Percentiles rank a stretch among this genome's conserved stretches.
Evolutionary conservation across 1,140 invertebrate genomes (phyloP).

Genomic region (Thalassaphorura encarpata): DNA sequence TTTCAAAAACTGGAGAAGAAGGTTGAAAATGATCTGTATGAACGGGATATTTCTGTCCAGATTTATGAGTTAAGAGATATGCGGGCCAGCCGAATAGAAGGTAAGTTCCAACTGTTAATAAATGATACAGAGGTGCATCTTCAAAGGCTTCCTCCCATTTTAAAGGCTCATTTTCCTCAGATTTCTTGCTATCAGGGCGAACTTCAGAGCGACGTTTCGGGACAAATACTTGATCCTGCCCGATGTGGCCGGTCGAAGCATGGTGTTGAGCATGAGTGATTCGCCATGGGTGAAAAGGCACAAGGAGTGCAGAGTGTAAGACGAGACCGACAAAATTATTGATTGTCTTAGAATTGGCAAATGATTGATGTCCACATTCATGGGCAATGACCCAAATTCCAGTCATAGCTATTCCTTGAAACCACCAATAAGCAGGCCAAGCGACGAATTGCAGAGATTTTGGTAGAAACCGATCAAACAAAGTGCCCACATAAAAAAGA

Average conservation of each 20-base stretch:
- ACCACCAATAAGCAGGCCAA: conserved; percentile 5
- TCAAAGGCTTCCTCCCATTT: conserved; percentile 3
- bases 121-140: neutral
- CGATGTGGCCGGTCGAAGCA: conserved; percentile 8
- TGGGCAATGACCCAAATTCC: conserved; percentile 8
- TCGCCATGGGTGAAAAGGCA: conserved; percentile 5
- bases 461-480: neutral
- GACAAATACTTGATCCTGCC: conserved; percentile 1
- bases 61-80: conserved; percentile 5
- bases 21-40: neutral
- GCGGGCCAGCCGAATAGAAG: conserved; percentile 5
- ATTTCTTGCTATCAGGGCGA: no score
- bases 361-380: conserved; percentile 11
- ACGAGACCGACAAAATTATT: conserved; percentile 5
- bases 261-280: conserved; percentile 9
- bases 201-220: neutral
- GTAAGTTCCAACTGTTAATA: neutral
- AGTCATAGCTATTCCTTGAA: conserved; percentile 4
- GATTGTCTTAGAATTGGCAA: conserved; percentile 3
- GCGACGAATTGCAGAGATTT: neutral
- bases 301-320: neutral
- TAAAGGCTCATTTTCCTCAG: neutral
- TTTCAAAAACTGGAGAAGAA: conserved; percentile 3
- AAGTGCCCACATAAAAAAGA: conserved; percentile 3
- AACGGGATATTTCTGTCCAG: neutral